Percentiles rank a stretch among this genome's conserved stretches.
phyloP scores from a whole-genome alignment of 2,113 vertebrate genomes.

The Sinocyclocheilus maitianheensis region DNA sequence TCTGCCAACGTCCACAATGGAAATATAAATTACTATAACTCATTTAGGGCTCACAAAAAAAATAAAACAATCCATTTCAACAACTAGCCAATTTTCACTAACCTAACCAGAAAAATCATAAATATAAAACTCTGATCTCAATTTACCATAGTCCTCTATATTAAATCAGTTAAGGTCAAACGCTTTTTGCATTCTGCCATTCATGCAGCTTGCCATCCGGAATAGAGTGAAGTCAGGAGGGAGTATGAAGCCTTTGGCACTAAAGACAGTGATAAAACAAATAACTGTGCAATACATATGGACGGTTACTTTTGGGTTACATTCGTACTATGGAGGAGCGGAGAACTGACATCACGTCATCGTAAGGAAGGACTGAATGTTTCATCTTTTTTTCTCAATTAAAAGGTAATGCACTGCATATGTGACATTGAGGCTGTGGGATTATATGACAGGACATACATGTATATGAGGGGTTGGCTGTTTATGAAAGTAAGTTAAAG shows the following conservation, averaged over 20 bases:
- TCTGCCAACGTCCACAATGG: neutral
- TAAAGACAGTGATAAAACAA: conserved; percentile 39
- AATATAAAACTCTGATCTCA: neutral
- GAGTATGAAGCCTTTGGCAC: conserved; percentile 50
- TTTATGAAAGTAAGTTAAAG: conserved; percentile 1
- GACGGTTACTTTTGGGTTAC: conserved; percentile 42
- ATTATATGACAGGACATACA: neutral
- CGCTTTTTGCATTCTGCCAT: conserved; percentile 44
- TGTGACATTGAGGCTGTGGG: conserved; percentile 44
- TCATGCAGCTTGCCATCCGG: conserved; percentile 50
- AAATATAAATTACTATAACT: neutral
- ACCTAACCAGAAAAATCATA: conserved; percentile 1
- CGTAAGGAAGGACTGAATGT: conserved; percentile 28
- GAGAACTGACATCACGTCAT: conserved; percentile 42
- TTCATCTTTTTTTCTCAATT: conserved; percentile 20
- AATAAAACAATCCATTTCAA: neutral
- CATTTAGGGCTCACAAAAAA: conserved; percentile 26
- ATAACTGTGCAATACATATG: conserved; percentile 32
- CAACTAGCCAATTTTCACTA: conserved; percentile 4
- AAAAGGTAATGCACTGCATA: conserved; percentile 54
- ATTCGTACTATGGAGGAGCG: conserved; percentile 45
- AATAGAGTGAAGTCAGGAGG: conserved; percentile 42
- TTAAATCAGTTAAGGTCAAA: neutral
- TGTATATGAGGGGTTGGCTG: neutral
- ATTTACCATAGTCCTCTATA: neutral